Percentiles rank a stretch among this genome's conserved stretches.
Conservation (phyloP, 2,797 vertebrate genomes). For the Lemur catta region DNA sequence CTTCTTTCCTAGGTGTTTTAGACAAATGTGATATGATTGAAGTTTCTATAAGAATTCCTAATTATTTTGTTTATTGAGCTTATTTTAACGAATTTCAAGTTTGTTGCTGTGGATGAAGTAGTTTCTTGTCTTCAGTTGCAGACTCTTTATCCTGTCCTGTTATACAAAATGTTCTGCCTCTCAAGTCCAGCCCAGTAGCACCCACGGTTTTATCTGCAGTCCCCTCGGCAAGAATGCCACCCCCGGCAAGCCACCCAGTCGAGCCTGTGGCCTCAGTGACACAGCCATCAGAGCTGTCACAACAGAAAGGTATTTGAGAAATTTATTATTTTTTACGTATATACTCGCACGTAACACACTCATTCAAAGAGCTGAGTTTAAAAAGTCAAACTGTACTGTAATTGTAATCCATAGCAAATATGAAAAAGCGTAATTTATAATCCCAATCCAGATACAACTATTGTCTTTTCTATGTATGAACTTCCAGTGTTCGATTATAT, state of each 20-base stretch:
- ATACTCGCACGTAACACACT: neutral
- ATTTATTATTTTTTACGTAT: neutral
- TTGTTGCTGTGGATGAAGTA: constrained; percentile 44
- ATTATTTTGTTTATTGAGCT: constrained; percentile 10
- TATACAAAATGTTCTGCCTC: constrained; percentile 75
- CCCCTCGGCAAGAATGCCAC: constrained; percentile 58
- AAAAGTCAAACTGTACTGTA: neutral
- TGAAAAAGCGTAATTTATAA: neutral
- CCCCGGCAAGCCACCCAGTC: constrained; percentile 68
- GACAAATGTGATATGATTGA: neutral
- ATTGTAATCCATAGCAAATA: neutral
- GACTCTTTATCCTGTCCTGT: constrained; percentile 70
- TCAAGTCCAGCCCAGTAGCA: constrained; percentile 66
- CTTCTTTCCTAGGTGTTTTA: neutral
- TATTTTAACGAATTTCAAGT: neutral
- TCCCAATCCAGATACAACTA: neutral
- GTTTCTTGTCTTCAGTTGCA: constrained; percentile 72
- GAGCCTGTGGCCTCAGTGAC: constrained; percentile 69
- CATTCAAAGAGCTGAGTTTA: neutral
- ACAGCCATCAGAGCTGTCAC: constrained; percentile 68
- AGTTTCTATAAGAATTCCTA: neutral
- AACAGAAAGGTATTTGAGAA: constrained; percentile 83
- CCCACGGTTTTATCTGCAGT: constrained; percentile 69
- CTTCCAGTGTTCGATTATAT: neutral
- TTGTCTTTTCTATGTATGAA: neutral